Percentiles rank a stretch among this genome's conserved stretches.
phyloP scores from a whole-genome alignment of 2,113 vertebrate species.

The Scophthalmus maximus region DNA sequence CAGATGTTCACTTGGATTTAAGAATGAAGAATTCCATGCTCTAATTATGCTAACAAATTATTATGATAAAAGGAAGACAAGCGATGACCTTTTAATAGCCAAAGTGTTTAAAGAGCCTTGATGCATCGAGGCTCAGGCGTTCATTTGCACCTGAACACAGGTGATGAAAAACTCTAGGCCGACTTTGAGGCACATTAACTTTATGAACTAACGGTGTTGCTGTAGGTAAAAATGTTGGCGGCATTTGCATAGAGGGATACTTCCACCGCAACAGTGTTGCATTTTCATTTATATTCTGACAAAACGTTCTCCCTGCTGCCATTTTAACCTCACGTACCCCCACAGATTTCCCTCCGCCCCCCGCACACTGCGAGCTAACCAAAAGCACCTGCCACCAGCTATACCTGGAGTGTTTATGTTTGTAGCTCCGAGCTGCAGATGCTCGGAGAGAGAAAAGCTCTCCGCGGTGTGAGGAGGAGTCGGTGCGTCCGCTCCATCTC shows the following conservation, averaged over 20 bases:
- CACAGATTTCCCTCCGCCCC: too few species aligned
- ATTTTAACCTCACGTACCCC: background rate
- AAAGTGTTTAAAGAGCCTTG: too few species aligned
- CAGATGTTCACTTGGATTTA: background rate
- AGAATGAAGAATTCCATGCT: too few species aligned
- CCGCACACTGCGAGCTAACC: too few species aligned
- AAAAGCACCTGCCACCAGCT: background rate
- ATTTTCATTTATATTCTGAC: slow-evolving; percentile 22
- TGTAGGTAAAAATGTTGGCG: slow-evolving; percentile 4
- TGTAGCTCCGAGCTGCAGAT: slow-evolving; percentile 40
- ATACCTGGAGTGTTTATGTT: slow-evolving; percentile 53
- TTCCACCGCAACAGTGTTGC: background rate
- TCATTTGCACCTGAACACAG: background rate
- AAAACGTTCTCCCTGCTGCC: slow-evolving; percentile 8
- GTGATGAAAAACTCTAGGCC: background rate
- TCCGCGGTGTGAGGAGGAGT: slow-evolving; percentile 57
- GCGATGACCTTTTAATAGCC: too few species aligned
- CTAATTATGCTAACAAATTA: too few species aligned
- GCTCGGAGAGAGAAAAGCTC: slow-evolving; percentile 25
- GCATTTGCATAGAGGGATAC: background rate
- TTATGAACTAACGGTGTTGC: background rate
- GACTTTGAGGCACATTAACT: background rate
- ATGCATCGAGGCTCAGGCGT: too few species aligned
- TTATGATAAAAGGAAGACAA: too few species aligned
- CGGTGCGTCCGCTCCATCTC: slow-evolving; percentile 37